phyloP scores from a whole-genome alignment of 30 jellyfish, hydroid and myxozoan species.

The Mastigias papua region DNA sequence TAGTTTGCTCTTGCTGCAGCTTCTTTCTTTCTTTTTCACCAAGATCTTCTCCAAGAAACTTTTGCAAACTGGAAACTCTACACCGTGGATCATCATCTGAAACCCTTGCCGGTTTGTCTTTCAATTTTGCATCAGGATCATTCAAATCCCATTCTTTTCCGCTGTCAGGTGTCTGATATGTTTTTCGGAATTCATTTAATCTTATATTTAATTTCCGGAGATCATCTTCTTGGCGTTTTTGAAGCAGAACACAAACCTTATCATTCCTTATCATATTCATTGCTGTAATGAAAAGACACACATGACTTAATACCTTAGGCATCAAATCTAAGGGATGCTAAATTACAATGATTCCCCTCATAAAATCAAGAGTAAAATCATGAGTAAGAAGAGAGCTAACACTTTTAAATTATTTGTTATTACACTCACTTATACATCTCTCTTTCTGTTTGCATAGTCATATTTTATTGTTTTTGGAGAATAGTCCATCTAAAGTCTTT shows the following conservation, averaged over 20 bases:
- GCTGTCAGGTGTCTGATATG: conserved; percentile 77
- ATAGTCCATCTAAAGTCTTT: too few relatives aligned
- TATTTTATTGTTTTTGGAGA: too few relatives aligned
- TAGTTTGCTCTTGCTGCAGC: conserved; percentile 87
- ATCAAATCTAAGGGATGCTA: too few relatives aligned
- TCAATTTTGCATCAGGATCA: conserved; percentile 90
- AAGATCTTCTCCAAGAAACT: conserved; percentile 91
- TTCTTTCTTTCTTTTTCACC: conserved; percentile 82
- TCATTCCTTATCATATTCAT: conserved; percentile 83
- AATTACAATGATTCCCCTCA: too few relatives aligned
- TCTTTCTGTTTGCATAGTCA: too few relatives aligned
- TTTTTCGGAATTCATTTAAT: conserved; percentile 77
- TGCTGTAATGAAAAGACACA: conserved; percentile 54
- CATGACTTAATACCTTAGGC: too few relatives aligned
- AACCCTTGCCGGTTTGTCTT: conserved; percentile 92
- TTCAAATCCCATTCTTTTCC: conserved; percentile 93
- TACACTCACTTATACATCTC: too few relatives aligned
- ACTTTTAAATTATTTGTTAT: too few relatives aligned
- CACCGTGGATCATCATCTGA: conserved; percentile 97
- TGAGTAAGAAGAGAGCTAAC: too few relatives aligned
- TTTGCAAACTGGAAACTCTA: conserved; percentile 92
- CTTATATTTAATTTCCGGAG: conserved; percentile 66
- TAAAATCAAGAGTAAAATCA: too few relatives aligned
- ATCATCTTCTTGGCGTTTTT: conserved; percentile 89
- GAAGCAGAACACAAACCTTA: conserved; percentile 77